Conservation (phyloP, 2,113 vertebrate species). For the Pelvicachromis taeniatus region DNA sequence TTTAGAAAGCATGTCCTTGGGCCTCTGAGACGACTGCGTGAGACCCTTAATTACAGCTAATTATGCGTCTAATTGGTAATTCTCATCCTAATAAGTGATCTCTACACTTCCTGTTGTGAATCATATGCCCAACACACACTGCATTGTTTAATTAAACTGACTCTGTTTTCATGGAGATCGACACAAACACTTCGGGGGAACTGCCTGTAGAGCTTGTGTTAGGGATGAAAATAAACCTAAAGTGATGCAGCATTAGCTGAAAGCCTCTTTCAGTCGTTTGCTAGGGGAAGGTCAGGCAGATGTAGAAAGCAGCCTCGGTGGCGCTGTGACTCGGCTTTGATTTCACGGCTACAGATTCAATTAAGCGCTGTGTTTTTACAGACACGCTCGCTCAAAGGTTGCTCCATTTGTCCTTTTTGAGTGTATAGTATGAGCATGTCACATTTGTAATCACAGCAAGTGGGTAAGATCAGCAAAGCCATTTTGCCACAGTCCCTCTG, state of each 20-base stretch:
- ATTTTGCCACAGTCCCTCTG: not conserved
- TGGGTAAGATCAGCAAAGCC: not conserved
- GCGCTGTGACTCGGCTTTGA: not conserved
- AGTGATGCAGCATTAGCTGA: not conserved
- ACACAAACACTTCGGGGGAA: not conserved
- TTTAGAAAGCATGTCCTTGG: not conserved
- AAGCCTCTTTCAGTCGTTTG: not conserved
- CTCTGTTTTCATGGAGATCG: conserved; percentile 13
- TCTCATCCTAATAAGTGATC: conserved; percentile 4
- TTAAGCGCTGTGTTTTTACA: not conserved
- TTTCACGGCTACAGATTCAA: not conserved
- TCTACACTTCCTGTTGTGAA: not conserved
- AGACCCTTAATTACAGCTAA: conserved; percentile 14
- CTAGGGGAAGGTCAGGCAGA: not conserved
- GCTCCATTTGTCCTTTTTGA: not conserved
- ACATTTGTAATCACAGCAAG: not conserved
- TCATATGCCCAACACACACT: conserved; percentile 1
- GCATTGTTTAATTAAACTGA: conserved; percentile 2
- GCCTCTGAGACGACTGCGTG: not conserved
- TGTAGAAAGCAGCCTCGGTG: not conserved
- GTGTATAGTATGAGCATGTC: not conserved
- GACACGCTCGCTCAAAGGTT: not conserved
- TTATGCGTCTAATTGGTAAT: conserved; percentile 34
- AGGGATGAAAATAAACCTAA: not conserved
- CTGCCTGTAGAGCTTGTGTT: not conserved